A percentile compares a stretch with the other conserved stretches of the same genome.
Conservation (phyloP, 2,888 invertebrate species). For the Alsophila aescularia region DNA sequence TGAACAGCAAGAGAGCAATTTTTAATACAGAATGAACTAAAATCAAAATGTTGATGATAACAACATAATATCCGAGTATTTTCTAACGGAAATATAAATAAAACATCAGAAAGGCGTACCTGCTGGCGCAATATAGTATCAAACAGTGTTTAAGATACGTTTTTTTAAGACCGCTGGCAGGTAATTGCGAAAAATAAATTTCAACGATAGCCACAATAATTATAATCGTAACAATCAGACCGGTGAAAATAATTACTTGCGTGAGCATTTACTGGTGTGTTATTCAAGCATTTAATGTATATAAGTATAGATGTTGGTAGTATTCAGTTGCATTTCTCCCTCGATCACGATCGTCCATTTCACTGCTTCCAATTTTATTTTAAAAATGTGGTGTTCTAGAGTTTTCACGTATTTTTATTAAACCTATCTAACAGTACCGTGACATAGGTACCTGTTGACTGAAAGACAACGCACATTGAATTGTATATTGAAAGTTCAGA, state of each 20-base stretch:
- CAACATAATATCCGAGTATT: no score
- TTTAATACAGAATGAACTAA: no score
- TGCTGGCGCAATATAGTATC: not conserved
- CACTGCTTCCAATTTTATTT: not conserved
- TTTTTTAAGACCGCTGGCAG: constrained; percentile 5
- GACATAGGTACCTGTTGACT: no score
- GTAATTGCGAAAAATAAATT: constrained; percentile 32
- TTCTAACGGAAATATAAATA: no score
- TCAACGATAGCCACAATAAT: constrained; percentile 35
- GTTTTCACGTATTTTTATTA: no score
- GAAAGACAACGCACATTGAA: no score
- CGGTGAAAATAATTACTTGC: constrained; percentile 46
- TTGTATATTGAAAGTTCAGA: no score
- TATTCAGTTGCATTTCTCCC: constrained; percentile 5
- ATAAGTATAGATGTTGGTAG: not conserved
- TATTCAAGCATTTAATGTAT: constrained; percentile 32
- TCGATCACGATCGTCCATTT: constrained; percentile 17
- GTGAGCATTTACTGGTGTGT: constrained; percentile 39
- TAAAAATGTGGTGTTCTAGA: not conserved
- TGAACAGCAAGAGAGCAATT: no score
- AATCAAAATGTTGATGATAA: no score
- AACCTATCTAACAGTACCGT: no score
- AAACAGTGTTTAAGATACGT: constrained; percentile 1
- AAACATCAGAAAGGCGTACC: not conserved
- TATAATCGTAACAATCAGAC: constrained; percentile 42